These are phyloP conservation scores for Lasiurus cinereus DNA, from an alignment of 2,113 vertebrate genomes.

Conservation along the genomic window DNA sequence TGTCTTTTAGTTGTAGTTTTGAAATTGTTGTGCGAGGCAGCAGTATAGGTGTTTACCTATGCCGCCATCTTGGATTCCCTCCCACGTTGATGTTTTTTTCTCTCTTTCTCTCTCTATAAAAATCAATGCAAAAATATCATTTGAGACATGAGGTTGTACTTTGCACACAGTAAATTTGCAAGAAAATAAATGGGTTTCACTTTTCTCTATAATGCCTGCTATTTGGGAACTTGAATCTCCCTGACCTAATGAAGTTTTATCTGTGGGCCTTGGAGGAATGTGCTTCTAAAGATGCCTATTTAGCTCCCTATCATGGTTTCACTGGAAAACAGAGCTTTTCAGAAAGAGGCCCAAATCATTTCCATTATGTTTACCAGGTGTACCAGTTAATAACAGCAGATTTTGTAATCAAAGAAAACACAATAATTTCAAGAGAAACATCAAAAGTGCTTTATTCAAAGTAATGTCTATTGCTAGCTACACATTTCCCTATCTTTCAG, in stretches of 20 bases:
- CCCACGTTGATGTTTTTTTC: too few species aligned
- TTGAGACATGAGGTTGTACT: neutral
- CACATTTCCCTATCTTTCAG: too few species aligned
- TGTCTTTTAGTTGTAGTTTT: too few species aligned
- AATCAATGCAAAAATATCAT: neutral
- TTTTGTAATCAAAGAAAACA: too few species aligned
- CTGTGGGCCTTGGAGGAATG: neutral
- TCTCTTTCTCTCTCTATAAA: too few species aligned
- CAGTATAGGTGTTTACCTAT: too few species aligned
- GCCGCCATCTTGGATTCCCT: too few species aligned
- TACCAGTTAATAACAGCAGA: too few species aligned
- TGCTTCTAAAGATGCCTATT: neutral
- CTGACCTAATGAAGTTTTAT: neutral
- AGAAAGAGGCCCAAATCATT: neutral
- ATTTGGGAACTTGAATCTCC: neutral
- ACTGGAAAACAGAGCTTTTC: conserved; percentile 25
- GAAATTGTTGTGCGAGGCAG: too few species aligned
- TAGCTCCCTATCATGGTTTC: neutral
- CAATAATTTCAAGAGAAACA: too few species aligned
- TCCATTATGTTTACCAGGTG: neutral
- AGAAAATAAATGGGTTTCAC: conserved; percentile 6
- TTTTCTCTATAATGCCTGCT: neutral
- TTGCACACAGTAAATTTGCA: neutral
- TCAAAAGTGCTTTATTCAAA: too few species aligned
- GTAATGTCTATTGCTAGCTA: too few species aligned